These are phyloP conservation scores for Probosciger aterrimus DNA, from an alignment of 2,113 vertebrate species.

Conservation along the genomic window DNA sequence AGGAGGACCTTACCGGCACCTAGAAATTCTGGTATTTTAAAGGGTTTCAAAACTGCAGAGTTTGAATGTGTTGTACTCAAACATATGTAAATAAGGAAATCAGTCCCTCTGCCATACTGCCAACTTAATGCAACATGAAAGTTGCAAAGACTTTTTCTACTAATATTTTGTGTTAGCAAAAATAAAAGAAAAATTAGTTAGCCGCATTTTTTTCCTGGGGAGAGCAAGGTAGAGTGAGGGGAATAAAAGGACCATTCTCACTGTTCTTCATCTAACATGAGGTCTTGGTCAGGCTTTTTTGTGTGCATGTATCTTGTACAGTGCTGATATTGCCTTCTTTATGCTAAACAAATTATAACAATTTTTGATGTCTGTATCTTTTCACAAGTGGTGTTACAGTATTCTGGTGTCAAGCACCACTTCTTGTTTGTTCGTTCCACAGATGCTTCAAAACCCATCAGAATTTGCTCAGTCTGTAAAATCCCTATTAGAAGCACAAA, in stretches of 20 bases:
- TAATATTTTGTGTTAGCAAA: neutral
- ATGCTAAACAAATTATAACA: neutral
- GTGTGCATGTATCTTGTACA: neutral
- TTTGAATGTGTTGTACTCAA: neutral
- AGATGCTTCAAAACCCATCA: conserved; percentile 98
- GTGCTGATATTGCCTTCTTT: neutral
- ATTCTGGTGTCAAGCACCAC: neutral
- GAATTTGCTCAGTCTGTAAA: conserved; percentile 97
- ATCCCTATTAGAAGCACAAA: conserved; percentile 96
- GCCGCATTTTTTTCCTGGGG: neutral
- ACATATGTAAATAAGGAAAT: neutral
- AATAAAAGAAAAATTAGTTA: neutral
- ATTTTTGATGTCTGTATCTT: neutral
- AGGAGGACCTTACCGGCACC: neutral
- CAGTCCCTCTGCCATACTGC: neutral
- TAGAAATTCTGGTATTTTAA: neutral
- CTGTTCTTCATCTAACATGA: neutral
- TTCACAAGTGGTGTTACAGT: neutral
- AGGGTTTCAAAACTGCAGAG: neutral
- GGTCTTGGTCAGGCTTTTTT: neutral
- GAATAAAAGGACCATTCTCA: neutral
- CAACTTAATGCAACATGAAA: neutral
- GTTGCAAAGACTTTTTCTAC: neutral
- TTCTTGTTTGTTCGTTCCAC: neutral
- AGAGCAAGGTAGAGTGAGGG: neutral